Evolutionary conservation across 2,888 invertebrate species (phyloP).

Genomic region (Acanthosepion esculentum): DNA sequence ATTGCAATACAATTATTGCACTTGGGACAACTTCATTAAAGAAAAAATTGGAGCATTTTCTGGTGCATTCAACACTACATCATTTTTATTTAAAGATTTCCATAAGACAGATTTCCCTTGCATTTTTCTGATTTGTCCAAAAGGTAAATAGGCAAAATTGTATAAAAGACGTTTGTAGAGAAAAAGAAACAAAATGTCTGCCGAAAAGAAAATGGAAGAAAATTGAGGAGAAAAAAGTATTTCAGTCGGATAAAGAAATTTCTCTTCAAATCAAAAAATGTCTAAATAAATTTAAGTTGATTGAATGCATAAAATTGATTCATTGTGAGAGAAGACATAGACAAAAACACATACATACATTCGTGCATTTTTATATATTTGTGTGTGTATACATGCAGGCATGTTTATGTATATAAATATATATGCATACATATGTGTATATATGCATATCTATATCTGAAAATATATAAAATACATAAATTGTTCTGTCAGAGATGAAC

Average conservation of each 20-base stretch:
- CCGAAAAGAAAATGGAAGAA: background rate
- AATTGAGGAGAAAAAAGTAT: background rate
- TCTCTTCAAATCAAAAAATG: background rate
- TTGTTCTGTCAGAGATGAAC: no score
- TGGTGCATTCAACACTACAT: background rate
- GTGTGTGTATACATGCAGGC: background rate
- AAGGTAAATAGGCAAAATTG: background rate
- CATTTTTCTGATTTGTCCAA: background rate
- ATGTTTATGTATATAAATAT: background rate
- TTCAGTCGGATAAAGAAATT: background rate
- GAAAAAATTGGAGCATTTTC: background rate
- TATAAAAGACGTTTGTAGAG: background rate
- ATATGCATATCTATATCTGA: background rate
- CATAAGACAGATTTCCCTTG: background rate
- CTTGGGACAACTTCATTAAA: constrained; percentile 8
- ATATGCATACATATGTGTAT: background rate
- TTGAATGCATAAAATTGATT: background rate
- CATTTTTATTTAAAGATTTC: background rate
- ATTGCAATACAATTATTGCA: no score
- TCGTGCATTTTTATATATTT: background rate
- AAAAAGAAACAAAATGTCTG: background rate
- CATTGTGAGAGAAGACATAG: background rate
- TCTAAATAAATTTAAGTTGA: background rate
- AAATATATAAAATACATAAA: no score
- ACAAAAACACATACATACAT: background rate